Conservation (phyloP, 2,888 invertebrate species). For the Holacanthella duospinosa region DNA sequence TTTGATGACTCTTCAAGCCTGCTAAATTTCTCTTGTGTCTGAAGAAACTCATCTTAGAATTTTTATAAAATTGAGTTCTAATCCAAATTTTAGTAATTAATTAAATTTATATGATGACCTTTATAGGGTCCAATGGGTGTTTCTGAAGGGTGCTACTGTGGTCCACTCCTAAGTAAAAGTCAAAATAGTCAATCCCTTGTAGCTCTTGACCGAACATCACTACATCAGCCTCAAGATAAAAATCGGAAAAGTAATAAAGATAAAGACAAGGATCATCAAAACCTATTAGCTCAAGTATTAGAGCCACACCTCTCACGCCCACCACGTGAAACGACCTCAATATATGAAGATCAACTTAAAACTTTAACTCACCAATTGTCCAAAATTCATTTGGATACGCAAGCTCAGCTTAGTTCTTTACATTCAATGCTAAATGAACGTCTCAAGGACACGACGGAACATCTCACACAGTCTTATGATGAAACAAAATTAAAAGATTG, state of each 20-base stretch:
- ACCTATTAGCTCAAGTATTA: neutral
- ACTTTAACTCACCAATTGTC: slow-evolving; percentile 28
- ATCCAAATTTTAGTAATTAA: neutral
- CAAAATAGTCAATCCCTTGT: slow-evolving; percentile 52
- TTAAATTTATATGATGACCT: too few species aligned
- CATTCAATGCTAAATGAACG: slow-evolving; percentile 33
- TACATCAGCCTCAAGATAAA: neutral
- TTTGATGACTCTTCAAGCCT: neutral
- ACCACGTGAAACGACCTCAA: slow-evolving; percentile 26
- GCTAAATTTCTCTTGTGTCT: slow-evolving; percentile 2
- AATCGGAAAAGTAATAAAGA: neutral
- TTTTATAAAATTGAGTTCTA: too few species aligned
- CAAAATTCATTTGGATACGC: slow-evolving; percentile 33
- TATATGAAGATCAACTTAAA: slow-evolving; percentile 29
- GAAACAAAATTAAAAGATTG: slow-evolving; percentile 26
- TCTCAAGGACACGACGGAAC: slow-evolving; percentile 20
- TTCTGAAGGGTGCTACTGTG: slow-evolving; percentile 85
- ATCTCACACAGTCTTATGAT: neutral
- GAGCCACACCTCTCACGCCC: slow-evolving; percentile 30
- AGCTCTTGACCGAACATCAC: neutral
- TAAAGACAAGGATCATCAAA: slow-evolving; percentile 9
- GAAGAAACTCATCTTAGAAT: neutral
- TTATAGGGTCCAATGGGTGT: slow-evolving; percentile 75
- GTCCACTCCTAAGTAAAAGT: slow-evolving; percentile 67
- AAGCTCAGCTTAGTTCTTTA: slow-evolving; percentile 29